A percentile compares a stretch with the other conserved stretches of the same genome.
Evolutionary conservation across 2,888 invertebrate genomes (phyloP).

Genomic region (Oscheius onirici): DNA sequence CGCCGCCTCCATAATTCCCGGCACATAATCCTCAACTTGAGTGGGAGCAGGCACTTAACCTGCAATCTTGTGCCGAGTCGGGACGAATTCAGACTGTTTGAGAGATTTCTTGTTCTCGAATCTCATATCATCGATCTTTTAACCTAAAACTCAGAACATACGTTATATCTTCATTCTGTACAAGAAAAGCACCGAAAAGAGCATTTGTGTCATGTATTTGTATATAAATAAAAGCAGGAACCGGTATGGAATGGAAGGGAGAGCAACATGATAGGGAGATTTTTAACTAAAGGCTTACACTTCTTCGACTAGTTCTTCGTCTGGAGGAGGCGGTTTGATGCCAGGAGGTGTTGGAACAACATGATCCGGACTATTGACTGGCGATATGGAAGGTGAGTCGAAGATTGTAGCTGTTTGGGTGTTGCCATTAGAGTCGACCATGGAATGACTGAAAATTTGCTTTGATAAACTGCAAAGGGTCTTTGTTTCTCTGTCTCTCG

Average conservation of each 20-base stretch:
- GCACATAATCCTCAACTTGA: no score
- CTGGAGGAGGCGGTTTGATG: background rate
- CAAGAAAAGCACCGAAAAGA: background rate
- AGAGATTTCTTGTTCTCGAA: no score
- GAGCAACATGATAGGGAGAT: background rate
- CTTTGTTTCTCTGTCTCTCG: background rate
- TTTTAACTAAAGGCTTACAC: background rate
- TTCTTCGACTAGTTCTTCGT: slow-evolving; percentile 29
- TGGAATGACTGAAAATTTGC: slow-evolving; percentile 25
- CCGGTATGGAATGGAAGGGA: slow-evolving; percentile 4
- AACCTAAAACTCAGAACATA: no score
- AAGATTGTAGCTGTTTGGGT: slow-evolving; percentile 40
- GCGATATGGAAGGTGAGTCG: slow-evolving; percentile 30
- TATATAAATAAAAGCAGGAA: background rate
- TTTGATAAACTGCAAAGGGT: background rate
- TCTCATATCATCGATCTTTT: no score
- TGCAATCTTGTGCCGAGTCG: no score
- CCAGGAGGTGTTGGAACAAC: slow-evolving; percentile 21
- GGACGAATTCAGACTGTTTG: no score
- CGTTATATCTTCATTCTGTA: no score
- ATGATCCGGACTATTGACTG: slow-evolving; percentile 31
- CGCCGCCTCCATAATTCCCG: no score
- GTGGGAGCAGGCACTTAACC: no score
- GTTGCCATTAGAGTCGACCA: slow-evolving; percentile 52
- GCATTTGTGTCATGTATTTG: background rate